phyloP scores from a whole-genome alignment of 2,888 invertebrate genomes.

The Drosophila robusta region DNA sequence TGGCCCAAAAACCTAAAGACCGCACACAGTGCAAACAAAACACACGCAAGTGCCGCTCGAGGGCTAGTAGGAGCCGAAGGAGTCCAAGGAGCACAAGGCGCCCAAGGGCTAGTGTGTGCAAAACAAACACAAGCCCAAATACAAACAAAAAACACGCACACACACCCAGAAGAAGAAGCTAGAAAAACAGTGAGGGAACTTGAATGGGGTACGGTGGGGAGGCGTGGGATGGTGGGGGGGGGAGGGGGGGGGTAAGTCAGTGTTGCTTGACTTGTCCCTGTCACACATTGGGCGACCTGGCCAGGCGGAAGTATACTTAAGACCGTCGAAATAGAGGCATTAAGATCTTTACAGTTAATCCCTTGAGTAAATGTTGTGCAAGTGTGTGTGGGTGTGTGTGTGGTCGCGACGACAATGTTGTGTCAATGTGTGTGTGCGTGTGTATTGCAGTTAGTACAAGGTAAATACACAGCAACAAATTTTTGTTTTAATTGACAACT shows the following conservation, averaged over 20 bases:
- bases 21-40: slow-evolving; percentile 63
- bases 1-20: slow-evolving; percentile 62
- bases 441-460: slow-evolving; percentile 27
- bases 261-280: slow-evolving; percentile 78
- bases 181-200: slow-evolving; percentile 56
- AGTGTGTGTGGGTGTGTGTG: slow-evolving; percentile 35
- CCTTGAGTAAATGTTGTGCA: slow-evolving; percentile 82
- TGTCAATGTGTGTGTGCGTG: slow-evolving; percentile 27
- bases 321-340: slow-evolving; percentile 82
- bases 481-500: background rate
- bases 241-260: slow-evolving; percentile 39
- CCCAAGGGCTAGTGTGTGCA: slow-evolving; percentile 72
- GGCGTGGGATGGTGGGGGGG: slow-evolving; percentile 1
- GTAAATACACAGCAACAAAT: background rate
- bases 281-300: slow-evolving; percentile 63
- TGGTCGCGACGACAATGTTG: slow-evolving; percentile 66
- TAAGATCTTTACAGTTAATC: slow-evolving; percentile 83
- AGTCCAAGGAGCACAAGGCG: slow-evolving; percentile 42
- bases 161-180: slow-evolving; percentile 57
- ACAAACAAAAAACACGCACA: slow-evolving; percentile 66
- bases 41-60: slow-evolving; percentile 62
- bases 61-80: slow-evolving; percentile 13
- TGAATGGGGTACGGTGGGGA: background rate
- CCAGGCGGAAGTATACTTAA: slow-evolving; percentile 79
- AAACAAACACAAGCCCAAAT: slow-evolving; percentile 69